phyloP scores from a whole-genome alignment of 2,888 invertebrate species.

The Netelia melanura region DNA sequence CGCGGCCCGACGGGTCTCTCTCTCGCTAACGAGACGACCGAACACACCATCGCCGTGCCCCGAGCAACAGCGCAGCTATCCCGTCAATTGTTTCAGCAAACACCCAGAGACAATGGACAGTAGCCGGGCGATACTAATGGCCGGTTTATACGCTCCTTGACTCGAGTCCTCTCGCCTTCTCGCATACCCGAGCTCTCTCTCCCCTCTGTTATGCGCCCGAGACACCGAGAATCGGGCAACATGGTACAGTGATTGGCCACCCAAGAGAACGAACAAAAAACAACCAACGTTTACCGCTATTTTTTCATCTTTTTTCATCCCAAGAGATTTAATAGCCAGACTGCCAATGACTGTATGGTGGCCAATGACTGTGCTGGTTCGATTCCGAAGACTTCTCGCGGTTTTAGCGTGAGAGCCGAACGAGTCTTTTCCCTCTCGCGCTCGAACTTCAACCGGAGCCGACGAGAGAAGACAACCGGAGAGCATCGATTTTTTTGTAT shows the following conservation, averaged over 20 bases:
- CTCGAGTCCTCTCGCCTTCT: slow-evolving; percentile 69
- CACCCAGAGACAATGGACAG: slow-evolving; percentile 84
- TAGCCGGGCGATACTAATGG: slow-evolving; percentile 83
- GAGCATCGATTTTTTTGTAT: neutral
- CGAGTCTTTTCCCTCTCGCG: slow-evolving; percentile 43
- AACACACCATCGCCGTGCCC: slow-evolving; percentile 71
- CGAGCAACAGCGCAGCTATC: slow-evolving; percentile 50
- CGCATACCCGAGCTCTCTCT: slow-evolving; percentile 71
- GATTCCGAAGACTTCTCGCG: neutral
- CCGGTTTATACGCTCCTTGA: slow-evolving; percentile 83
- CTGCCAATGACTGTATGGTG: neutral
- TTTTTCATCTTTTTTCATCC: neutral
- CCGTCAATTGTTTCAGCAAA: slow-evolving; percentile 82
- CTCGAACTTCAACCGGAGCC: slow-evolving; percentile 29
- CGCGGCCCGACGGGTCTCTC: slow-evolving; percentile 31
- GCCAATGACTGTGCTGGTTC: neutral
- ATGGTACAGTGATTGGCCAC: slow-evolving; percentile 37
- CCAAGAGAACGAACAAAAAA: neutral
- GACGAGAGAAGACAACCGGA: neutral
- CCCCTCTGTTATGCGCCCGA: neutral
- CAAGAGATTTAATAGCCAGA: neutral
- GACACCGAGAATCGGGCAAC: neutral
- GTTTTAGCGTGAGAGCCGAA: slow-evolving; percentile 23
- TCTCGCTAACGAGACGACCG: slow-evolving; percentile 75
- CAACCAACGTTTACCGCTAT: slow-evolving; percentile 1